phyloP scores from a whole-genome alignment of 2,888 invertebrate species.

The Trissoscelio sp. region DNA sequence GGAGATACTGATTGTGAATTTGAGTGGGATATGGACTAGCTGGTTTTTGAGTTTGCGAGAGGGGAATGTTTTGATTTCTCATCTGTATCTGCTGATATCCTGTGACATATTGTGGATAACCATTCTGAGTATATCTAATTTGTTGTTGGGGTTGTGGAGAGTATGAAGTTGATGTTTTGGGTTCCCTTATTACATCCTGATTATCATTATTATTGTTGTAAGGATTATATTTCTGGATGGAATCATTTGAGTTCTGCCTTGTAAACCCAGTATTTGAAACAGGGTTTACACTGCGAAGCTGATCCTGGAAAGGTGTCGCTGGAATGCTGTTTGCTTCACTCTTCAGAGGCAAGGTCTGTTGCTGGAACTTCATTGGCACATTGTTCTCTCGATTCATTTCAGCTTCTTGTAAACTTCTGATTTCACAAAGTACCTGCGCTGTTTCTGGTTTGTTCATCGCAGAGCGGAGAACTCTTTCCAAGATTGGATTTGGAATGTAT shows the following conservation, averaged over 20 bases:
- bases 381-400: conserved; percentile 82
- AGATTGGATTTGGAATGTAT: conserved; percentile 95
- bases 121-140: conserved; percentile 79
- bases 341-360: conserved; percentile 83
- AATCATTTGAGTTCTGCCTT: conserved; percentile 76
- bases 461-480: conserved; percentile 93
- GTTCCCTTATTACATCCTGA: conserved; percentile 75
- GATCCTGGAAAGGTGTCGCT: conserved; percentile 81
- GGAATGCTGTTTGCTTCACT: conserved; percentile 81
- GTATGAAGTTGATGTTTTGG: conserved; percentile 74
- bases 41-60: conserved; percentile 79
- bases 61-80: conserved; percentile 77
- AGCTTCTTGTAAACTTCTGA: conserved; percentile 83
- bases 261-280: conserved; percentile 70
- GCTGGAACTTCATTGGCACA: conserved; percentile 81
- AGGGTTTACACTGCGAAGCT: conserved; percentile 79
- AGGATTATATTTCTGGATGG: conserved; percentile 70
- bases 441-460: conserved; percentile 90
- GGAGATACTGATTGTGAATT: conserved; percentile 77
- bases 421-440: conserved; percentile 84
- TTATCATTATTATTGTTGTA: conserved; percentile 74
- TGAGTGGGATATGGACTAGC: conserved; percentile 80
- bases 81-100: conserved; percentile 78
- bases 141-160: conserved; percentile 78
- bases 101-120: conserved; percentile 71